phyloP scores from a whole-genome alignment of 2,113 vertebrate species.

The Plecotus auritus region DNA sequence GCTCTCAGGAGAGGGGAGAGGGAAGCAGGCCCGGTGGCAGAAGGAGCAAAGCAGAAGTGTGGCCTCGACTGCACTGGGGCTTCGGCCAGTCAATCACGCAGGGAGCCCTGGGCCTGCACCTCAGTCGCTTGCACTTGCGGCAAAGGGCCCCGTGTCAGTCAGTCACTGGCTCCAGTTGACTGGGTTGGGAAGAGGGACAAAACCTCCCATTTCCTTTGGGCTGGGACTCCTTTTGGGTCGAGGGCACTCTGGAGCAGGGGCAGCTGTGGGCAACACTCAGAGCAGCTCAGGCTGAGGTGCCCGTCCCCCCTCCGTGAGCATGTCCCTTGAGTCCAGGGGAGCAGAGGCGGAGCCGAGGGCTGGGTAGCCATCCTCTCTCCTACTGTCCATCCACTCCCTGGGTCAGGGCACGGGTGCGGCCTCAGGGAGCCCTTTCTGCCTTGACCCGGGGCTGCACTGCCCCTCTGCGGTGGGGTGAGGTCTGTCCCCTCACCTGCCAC shows the following conservation, averaged over 20 bases:
- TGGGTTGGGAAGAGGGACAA: not conserved
- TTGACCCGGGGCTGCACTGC: not conserved
- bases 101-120: not conserved
- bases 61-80: not conserved
- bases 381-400: fast-evolving
- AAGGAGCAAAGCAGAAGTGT: not conserved
- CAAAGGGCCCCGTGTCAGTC: fast-evolving
- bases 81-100: fast-evolving
- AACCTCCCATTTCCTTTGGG: not conserved
- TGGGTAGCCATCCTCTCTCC: not conserved
- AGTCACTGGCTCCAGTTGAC: not conserved
- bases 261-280: fast-evolving
- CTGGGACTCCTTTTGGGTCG: not conserved
- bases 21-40: not conserved
- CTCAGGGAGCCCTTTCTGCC: not conserved
- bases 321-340: not conserved
- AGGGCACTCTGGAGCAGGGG: not conserved
- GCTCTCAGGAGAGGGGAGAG: not conserved
- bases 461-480: not conserved
- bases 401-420: not conserved
- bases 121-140: not conserved
- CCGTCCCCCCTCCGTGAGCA: not conserved
- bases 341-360: not conserved
- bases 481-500: not conserved
- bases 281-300: not conserved